phyloP scores from a whole-genome alignment of 2,888 invertebrate genomes.

The Eristalis intricaria region DNA sequence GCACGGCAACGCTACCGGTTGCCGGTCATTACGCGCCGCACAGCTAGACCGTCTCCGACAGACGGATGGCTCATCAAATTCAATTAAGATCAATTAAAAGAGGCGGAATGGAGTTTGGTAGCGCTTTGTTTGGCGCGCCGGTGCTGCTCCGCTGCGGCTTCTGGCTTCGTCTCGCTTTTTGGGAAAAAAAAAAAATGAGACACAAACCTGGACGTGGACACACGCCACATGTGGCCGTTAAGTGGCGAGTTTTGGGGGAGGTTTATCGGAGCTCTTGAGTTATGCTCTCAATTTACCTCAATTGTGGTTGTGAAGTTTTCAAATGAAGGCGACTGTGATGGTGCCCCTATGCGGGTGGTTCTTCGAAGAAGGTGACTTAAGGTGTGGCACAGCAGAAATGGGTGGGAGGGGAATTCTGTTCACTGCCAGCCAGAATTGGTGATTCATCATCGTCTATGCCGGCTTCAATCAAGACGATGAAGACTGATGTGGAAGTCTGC shows the following conservation, averaged over 20 bases:
- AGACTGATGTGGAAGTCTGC: not conserved
- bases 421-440: not conserved
- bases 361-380: not conserved
- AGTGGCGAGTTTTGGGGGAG: slow-evolving; percentile 13
- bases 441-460: not conserved
- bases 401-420: not conserved
- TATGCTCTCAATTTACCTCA: slow-evolving; percentile 62
- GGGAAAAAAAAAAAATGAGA: slow-evolving; percentile 17
- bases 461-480: not conserved
- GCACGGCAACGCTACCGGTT: slow-evolving; percentile 66
- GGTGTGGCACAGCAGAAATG: not conserved
- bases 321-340: not conserved
- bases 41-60: slow-evolving; percentile 37
- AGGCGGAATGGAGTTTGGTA: slow-evolving; percentile 59
- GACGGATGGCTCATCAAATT: slow-evolving; percentile 69
- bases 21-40: slow-evolving; percentile 44
- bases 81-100: slow-evolving; percentile 70
- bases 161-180: slow-evolving; percentile 32
- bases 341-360: slow-evolving; percentile 35
- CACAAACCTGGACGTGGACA: slow-evolving; percentile 44
- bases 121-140: slow-evolving; percentile 21
- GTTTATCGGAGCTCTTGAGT: slow-evolving; percentile 42
- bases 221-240: not conserved
- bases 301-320: slow-evolving; percentile 39
- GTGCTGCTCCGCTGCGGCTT: slow-evolving; percentile 25